A percentile compares a stretch with the other conserved stretches of the same genome.
phyloP scores from a whole-genome alignment of 2,113 vertebrate species.

The Seriola aureovittata region DNA sequence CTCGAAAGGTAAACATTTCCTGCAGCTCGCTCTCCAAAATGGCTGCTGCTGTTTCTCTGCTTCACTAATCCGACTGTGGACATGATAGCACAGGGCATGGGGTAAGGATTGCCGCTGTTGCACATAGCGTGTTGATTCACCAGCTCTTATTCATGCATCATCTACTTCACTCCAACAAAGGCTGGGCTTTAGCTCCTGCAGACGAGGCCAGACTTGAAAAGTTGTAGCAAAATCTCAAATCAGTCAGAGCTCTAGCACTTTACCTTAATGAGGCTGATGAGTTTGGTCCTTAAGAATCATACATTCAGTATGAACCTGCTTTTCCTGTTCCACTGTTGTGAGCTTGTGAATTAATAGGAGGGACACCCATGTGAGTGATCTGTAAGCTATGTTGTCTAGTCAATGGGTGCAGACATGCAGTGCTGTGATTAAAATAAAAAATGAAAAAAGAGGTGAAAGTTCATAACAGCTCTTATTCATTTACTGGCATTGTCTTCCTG shows the following conservation, averaged over 20 bases:
- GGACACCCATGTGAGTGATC: slow-evolving; percentile 58
- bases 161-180: slow-evolving; percentile 31
- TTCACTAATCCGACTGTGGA: slow-evolving; percentile 15
- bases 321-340: slow-evolving; percentile 49
- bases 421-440: not conserved
- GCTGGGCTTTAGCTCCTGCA: slow-evolving; percentile 45
- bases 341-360: slow-evolving; percentile 15
- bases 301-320: slow-evolving; percentile 33
- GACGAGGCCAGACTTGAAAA: slow-evolving; percentile 67
- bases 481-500: not conserved
- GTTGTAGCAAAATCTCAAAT: not conserved
- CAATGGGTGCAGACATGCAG: slow-evolving; percentile 3
- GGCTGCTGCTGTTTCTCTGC: slow-evolving; percentile 5
- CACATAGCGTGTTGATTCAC: slow-evolving; percentile 62
- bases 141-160: slow-evolving; percentile 44
- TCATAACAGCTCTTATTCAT: slow-evolving; percentile 1
- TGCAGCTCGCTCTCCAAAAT: slow-evolving; percentile 5
- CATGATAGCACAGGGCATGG: slow-evolving; percentile 29
- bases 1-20: slow-evolving; percentile 82
- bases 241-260: not conserved
- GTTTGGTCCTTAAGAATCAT: slow-evolving; percentile 28
- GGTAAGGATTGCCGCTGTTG: slow-evolving; percentile 30
- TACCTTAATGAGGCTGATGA: not conserved
- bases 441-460: slow-evolving; percentile 1
- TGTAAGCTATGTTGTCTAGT: slow-evolving; percentile 20